phyloP scores from a whole-genome alignment of 2,888 invertebrate species.

The Trachelus iudaicus region DNA sequence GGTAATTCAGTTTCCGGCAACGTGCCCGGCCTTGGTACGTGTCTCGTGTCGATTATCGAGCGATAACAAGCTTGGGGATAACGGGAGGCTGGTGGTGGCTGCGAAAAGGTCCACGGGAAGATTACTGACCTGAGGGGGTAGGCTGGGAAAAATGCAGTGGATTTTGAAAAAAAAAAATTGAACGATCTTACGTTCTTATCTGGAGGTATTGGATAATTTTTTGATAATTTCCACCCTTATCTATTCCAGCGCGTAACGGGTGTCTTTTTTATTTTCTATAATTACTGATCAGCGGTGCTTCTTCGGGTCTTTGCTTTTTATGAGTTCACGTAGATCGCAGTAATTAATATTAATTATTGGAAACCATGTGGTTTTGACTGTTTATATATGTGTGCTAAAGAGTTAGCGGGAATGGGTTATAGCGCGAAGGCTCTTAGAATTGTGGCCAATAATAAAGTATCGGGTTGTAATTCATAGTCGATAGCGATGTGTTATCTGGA shows the following conservation, averaged over 20 bases:
- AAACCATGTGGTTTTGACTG: not conserved
- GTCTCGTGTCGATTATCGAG: conserved; percentile 56
- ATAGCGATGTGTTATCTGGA: not conserved
- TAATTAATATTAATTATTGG: not conserved
- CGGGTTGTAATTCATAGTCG: not conserved
- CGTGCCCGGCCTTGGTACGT: conserved; percentile 47
- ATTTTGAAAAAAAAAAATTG: too few species aligned
- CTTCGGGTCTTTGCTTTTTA: too few species aligned
- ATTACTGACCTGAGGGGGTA: not conserved
- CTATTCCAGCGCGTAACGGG: too few species aligned
- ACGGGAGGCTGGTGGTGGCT: conserved; percentile 29
- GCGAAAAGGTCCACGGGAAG: conserved; percentile 2
- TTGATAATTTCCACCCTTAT: too few species aligned
- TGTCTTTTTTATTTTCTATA: too few species aligned
- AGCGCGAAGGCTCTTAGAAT: not conserved
- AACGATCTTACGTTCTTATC: too few species aligned
- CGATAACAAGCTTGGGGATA: conserved; percentile 52
- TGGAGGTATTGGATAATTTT: too few species aligned
- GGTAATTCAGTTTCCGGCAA: conserved; percentile 56
- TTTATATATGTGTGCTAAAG: rapidly evolving
- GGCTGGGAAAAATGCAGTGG: not conserved
- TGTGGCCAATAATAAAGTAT: not conserved
- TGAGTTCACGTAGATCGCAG: not conserved
- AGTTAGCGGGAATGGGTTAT: not conserved
- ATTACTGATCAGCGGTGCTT: too few species aligned